Evolutionary conservation across 2,797 vertebrate species (phyloP).

Genomic region (Dallia pectoralis): DNA sequence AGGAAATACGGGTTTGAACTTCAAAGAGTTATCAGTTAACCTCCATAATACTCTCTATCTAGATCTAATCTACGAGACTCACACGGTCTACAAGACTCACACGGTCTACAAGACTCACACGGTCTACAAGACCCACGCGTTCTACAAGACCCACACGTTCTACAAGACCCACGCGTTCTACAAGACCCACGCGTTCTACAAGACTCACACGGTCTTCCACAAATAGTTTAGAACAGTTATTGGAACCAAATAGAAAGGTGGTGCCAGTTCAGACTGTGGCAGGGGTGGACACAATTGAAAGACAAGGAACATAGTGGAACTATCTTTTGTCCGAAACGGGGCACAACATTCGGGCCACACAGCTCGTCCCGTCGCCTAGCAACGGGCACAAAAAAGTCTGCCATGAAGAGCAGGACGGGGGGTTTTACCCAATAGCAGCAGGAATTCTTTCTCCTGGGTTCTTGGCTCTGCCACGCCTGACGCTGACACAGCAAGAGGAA

Average conservation of each 20-base stretch:
- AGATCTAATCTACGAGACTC: too few species aligned
- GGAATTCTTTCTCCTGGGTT: slow-evolving; percentile 32
- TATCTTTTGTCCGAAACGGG: slow-evolving; percentile 37
- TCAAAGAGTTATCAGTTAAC: too few species aligned
- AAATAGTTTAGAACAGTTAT: slow-evolving; percentile 1
- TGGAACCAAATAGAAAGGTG: background rate
- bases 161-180: too few species aligned
- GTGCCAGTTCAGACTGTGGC: background rate
- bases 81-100: too few species aligned
- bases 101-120: too few species aligned
- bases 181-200: too few species aligned
- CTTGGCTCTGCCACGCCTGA: slow-evolving; percentile 62
- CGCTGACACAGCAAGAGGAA: slow-evolving; percentile 72
- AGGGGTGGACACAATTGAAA: background rate
- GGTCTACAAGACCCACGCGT: too few species aligned
- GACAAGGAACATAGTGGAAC: background rate
- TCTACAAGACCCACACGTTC: too few species aligned
- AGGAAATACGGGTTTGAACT: too few species aligned
- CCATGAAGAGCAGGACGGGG: slow-evolving; percentile 46
- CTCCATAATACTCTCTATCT: too few species aligned
- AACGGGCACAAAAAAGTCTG: slow-evolving; percentile 68
- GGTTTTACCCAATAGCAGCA: slow-evolving; percentile 16
- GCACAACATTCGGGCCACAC: slow-evolving; percentile 53
- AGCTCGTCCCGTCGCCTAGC: slow-evolving; percentile 61
- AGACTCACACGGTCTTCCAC: too few species aligned